phyloP scores from a whole-genome alignment of 2,113 vertebrate species.

The Delphinus delphis region DNA sequence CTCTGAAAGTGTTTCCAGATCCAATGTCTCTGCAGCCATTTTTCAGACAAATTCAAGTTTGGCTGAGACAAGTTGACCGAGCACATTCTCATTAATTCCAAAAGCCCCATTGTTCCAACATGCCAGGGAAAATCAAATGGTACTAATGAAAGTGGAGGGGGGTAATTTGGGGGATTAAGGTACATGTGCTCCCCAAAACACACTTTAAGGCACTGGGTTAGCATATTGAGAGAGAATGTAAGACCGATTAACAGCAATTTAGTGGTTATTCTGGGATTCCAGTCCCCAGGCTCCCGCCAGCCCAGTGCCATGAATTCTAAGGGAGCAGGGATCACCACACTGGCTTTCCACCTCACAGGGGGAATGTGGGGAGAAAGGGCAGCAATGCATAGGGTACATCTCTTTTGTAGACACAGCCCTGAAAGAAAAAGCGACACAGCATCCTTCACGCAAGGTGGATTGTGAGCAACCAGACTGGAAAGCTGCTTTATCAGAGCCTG shows the following conservation, averaged over 20 bases:
- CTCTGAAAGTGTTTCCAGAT: slow-evolving; percentile 12
- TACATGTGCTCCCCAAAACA: neutral
- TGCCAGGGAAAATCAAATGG: neutral
- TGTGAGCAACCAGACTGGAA: neutral
- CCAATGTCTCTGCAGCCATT: neutral
- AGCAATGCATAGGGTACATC: neutral
- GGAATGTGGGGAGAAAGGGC: neutral
- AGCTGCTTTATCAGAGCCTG: neutral
- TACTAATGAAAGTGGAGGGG: neutral
- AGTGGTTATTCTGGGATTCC: neutral
- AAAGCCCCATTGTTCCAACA: neutral
- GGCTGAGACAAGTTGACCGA: neutral
- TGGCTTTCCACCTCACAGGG: neutral
- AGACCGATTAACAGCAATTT: neutral
- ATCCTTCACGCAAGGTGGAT: neutral
- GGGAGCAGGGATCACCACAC: neutral
- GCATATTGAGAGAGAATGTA: neutral
- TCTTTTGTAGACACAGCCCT: neutral
- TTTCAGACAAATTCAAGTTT: neutral
- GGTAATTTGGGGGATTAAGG: neutral
- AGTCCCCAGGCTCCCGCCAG: neutral
- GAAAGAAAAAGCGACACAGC: neutral
- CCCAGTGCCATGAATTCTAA: neutral
- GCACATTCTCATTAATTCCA: neutral
- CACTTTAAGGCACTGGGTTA: neutral